Conservation (phyloP, 2,113 vertebrate species). For the Sitta europaea region DNA sequence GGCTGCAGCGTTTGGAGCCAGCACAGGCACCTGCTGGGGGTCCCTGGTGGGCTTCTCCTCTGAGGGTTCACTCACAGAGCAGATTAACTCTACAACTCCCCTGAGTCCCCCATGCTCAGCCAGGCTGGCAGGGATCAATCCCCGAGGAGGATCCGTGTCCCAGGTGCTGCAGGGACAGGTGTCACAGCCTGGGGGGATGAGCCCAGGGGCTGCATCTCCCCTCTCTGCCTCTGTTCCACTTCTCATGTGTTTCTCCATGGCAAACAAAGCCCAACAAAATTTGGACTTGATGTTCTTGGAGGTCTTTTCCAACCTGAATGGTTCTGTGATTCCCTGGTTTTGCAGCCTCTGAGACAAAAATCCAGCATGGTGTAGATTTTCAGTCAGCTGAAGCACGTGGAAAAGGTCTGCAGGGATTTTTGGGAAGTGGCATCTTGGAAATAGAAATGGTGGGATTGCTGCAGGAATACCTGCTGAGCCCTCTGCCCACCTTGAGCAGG, state of each 20-base stretch:
- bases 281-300: background rate
- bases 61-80: background rate
- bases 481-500: background rate
- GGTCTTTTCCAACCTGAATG: background rate
- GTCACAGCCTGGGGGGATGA: background rate
- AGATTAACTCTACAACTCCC: background rate
- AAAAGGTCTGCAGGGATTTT: background rate
- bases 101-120: fast-evolving
- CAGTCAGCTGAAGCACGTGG: background rate
- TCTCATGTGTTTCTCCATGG: background rate
- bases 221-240: background rate
- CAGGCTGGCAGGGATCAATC: background rate
- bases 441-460: background rate
- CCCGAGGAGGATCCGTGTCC: fast-evolving
- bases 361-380: fast-evolving
- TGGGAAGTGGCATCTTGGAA: background rate
- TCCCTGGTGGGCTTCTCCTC: background rate
- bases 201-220: fast-evolving
- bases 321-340: background rate
- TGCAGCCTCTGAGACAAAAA: background rate
- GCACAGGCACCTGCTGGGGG: fast-evolving
- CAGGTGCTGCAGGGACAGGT: background rate
- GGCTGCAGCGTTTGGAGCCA: background rate
- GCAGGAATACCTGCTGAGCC: background rate
- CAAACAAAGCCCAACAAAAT: background rate